A percentile compares a stretch with the other conserved stretches of the same genome.
Conservation (phyloP, 2,113 vertebrate species). For the Oryzias woworae region DNA sequence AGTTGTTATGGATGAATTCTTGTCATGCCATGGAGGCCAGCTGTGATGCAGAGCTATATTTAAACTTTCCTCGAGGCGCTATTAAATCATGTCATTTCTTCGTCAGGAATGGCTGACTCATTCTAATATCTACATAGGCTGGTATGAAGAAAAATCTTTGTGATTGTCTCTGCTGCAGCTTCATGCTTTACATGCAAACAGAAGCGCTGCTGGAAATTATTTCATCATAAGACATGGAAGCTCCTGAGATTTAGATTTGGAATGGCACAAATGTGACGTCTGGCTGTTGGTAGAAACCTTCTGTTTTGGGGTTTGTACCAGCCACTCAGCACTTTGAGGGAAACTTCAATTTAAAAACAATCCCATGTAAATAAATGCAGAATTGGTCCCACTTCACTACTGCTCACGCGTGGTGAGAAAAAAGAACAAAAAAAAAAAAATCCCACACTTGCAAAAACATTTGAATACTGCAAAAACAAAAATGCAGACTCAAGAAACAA, state of each 20-base stretch:
- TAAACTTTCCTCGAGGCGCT: conserved; percentile 76
- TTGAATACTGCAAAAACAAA: too few relatives aligned
- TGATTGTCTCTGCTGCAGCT: conserved; percentile 32
- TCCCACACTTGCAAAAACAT: too few relatives aligned
- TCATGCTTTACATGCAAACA: conserved; percentile 27
- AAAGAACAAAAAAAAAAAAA: too few relatives aligned
- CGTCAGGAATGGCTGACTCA: conserved; percentile 75
- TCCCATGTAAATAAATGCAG: not conserved
- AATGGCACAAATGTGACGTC: conserved; percentile 11
- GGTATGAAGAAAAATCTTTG: conserved; percentile 21
- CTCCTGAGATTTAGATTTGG: conserved; percentile 19
- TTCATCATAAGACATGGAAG: conserved; percentile 4
- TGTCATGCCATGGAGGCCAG: conserved; percentile 63
- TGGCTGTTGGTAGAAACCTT: not conserved
- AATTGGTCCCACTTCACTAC: not conserved
- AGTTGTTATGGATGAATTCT: conserved; percentile 62
- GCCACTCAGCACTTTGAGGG: not conserved
- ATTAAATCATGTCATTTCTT: conserved; percentile 81
- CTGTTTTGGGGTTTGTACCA: not conserved
- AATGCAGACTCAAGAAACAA: too few relatives aligned
- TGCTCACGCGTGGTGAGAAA: not conserved
- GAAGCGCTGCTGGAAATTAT: conserved; percentile 20
- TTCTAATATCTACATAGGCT: conserved; percentile 69
- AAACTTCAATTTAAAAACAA: not conserved
- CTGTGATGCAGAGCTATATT: conserved; percentile 74